Evolutionary conservation across 2,888 invertebrate genomes (phyloP), one percentile per base, ranked within the genome.

Genomic region (Danaus chrysippus): DNA sequence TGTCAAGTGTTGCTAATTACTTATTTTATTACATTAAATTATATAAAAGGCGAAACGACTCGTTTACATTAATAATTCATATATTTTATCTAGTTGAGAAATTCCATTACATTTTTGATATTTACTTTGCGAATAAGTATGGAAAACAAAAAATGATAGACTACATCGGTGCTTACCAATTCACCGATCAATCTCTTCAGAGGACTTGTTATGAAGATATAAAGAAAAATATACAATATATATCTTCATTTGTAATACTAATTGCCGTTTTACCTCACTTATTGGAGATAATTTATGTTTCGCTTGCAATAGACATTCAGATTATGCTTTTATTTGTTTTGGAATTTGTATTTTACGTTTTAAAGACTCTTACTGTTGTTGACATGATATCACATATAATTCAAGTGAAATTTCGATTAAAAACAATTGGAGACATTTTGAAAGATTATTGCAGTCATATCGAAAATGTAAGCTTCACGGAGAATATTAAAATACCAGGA

Each of bases 381-480:
- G 70, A 72, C 15, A 59, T 69, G 15, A 64, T 64, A 15, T 53
- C 69, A 2, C 64, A 72, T 10, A 58, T 54, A 6, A 59, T 58
- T 19, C 70, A 70, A 60, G 23, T 72, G 0, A 62, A 67, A 12
- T 69, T 56, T 56, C 65, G 70, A 34, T 58, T 72, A 12, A 62
- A 64, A 42, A 53, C 57, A 2, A 65, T 71, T 43, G 68, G 52
- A 3, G 65, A 70, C 42, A 43, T 60, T 17, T 56, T 72, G 5
- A 62, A 68, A 59, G 62, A 57, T 13, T 57, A 69, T 53, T 66
- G 64, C 42, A 13, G 34, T 3, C 19, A 41, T n/a, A 41, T 54
- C 8, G 54, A 59, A 1, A 59, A 64, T 13, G 19, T 59, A 1
- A 56, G 54, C 12, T 11, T 63, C 12, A 13, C 17, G 0, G 62